Evolutionary conservation across 2,113 vertebrate genomes (phyloP).

Genomic region (Tragelaphus scriptus): DNA sequence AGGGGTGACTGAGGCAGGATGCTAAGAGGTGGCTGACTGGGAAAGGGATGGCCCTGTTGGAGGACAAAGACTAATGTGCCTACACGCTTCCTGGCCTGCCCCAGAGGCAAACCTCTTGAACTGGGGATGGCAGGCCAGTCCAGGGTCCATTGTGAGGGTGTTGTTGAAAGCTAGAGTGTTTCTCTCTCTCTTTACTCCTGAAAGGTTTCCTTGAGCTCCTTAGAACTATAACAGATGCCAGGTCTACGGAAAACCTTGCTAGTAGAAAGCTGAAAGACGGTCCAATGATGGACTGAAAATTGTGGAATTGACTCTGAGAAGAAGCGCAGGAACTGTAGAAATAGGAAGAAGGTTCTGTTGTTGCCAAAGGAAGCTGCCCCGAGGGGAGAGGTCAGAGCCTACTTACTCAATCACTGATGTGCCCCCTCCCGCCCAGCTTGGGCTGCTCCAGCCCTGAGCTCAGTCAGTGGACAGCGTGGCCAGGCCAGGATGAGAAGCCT

Average conservation of each 20-base stretch:
- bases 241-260: background rate
- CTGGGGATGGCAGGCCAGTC: background rate
- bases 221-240: background rate
- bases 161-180: background rate
- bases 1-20: background rate
- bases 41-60: background rate
- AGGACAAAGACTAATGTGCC: background rate
- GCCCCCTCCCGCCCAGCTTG: background rate
- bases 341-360: background rate
- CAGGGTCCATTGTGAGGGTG: background rate
- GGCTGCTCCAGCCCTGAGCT: background rate
- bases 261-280: background rate
- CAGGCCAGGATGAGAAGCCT: background rate
- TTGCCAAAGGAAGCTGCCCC: background rate
- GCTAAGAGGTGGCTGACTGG: background rate
- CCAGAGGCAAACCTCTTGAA: background rate
- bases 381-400: background rate
- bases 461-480: background rate
- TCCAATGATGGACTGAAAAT: background rate
- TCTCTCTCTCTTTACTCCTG: background rate
- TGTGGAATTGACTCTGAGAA: background rate
- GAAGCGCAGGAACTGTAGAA: background rate
- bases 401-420: background rate
- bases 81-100: background rate
- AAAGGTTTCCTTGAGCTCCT: background rate